Conservation (phyloP, 2,797 vertebrate species). For the Pangasius djambal region DNA sequence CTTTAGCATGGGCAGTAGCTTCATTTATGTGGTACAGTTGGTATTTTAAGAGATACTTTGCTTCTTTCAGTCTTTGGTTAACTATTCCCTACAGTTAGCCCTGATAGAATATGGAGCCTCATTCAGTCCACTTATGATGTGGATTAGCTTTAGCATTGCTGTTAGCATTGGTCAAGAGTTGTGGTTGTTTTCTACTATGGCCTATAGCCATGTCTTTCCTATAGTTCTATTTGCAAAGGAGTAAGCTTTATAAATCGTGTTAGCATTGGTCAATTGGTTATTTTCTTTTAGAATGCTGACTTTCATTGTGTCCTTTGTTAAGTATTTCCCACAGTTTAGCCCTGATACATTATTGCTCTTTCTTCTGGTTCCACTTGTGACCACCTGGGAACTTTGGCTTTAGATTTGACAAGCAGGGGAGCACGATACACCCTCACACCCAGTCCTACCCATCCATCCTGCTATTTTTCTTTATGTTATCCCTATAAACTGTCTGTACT, state of each 20-base stretch:
- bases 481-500: background rate
- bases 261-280: background rate
- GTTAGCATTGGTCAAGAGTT: background rate
- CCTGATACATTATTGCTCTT: background rate
- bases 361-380: background rate
- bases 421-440: background rate
- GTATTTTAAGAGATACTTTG: background rate
- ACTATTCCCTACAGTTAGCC: background rate
- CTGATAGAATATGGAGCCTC: background rate
- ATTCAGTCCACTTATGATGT: background rate
- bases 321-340: slow-evolving; percentile 14
- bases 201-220: background rate
- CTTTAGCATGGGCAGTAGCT: background rate
- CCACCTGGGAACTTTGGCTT: background rate
- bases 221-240: background rate
- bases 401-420: background rate
- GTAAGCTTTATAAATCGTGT: background rate
- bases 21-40: background rate
- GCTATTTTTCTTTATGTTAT: background rate
- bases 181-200: background rate
- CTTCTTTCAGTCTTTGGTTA: background rate
- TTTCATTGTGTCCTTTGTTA: slow-evolving; percentile 22
- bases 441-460: background rate
- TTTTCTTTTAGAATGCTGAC: background rate
- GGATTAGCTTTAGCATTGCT: background rate